Conservation (phyloP, 2,797 vertebrate species). For the Sorex maritimensis region DNA sequence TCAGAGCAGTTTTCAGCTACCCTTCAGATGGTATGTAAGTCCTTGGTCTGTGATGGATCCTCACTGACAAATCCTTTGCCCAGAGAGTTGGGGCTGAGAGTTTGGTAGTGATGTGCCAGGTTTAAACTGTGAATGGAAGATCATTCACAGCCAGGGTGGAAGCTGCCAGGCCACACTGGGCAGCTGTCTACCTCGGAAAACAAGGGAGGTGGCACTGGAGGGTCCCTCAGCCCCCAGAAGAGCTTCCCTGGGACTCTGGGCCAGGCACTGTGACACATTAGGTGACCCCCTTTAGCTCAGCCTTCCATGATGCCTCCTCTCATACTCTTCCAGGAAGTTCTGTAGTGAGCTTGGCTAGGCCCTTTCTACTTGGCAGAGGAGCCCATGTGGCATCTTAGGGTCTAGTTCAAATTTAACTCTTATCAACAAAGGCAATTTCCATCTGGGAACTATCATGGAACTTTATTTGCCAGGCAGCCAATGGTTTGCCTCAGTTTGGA, state of each 20-base stretch:
- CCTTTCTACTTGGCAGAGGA: slow-evolving; percentile 39
- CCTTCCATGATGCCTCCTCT: background rate
- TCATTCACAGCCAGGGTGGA: slow-evolving; percentile 32
- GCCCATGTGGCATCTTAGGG: background rate
- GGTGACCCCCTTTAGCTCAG: background rate
- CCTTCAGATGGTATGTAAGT: background rate
- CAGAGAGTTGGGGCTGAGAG: background rate
- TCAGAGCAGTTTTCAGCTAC: background rate
- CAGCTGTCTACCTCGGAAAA: background rate
- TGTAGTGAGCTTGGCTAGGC: slow-evolving; percentile 7
- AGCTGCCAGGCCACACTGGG: background rate
- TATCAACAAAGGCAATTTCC: slow-evolving; percentile 45
- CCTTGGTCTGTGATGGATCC: background rate
- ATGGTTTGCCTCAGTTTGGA: background rate
- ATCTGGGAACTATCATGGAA: background rate
- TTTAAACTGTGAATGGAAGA: background rate
- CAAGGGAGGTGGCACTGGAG: background rate
- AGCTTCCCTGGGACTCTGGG: background rate
- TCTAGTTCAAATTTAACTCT: slow-evolving; percentile 44
- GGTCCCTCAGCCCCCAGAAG: background rate
- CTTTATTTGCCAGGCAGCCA: slow-evolving; percentile 21
- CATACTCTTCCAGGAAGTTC: background rate
- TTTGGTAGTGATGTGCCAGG: background rate
- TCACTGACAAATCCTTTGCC: background rate
- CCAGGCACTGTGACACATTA: background rate